Evolutionary conservation across 2,888 invertebrate species (phyloP), one percentile per base, ranked within the genome.

Genomic region (Archips xylosteana): DNA sequence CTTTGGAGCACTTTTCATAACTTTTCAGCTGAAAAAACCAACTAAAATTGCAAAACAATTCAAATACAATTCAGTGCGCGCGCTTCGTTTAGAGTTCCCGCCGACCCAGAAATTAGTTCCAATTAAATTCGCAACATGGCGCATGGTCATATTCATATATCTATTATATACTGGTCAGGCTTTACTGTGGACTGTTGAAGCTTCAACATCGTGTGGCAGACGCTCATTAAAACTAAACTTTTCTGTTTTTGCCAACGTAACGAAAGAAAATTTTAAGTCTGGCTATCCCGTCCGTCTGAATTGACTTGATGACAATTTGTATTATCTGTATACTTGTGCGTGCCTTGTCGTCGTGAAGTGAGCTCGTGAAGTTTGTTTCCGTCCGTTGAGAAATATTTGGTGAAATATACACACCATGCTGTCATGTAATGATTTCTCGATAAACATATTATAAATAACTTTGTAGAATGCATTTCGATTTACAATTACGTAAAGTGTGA

Each of bases 401-500:
- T 64, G 61, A 74, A 74, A 74, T 70, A 74, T 70, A 65, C 74
- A 54, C 32, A 64, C 60, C 70, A 74, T 74, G 74, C 74, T 59
- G 74, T 74, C 60, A 59, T 70, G 65, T 42, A 60, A 74, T 23
- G 34, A 60, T 65, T 74, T 65, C 59, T 45, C 23, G 47, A 54
- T 65, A 47, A 59, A 39, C 49, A 64, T 59, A 47, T 60, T 54
- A 61, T 54, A 49, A 42, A 54, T 61, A 60, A 54, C 23, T 23
- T 60, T 70, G 32, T 61, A 74, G 45, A 54, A 70, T 74, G 65
- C 60, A 70, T 70, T 70, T 65, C 65, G 74, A 70, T 65, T 65
- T 74, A 70, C 69, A 74, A 65, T 47, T 65, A 65, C 36, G 51
- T 75, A 75, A 77, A 78, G 78, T 80, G 82, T 82, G 82, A 81